Percentiles rank a stretch among this genome's conserved stretches.
Conservation (phyloP, 2,888 invertebrate species). For the Heteropelma amictum region DNA sequence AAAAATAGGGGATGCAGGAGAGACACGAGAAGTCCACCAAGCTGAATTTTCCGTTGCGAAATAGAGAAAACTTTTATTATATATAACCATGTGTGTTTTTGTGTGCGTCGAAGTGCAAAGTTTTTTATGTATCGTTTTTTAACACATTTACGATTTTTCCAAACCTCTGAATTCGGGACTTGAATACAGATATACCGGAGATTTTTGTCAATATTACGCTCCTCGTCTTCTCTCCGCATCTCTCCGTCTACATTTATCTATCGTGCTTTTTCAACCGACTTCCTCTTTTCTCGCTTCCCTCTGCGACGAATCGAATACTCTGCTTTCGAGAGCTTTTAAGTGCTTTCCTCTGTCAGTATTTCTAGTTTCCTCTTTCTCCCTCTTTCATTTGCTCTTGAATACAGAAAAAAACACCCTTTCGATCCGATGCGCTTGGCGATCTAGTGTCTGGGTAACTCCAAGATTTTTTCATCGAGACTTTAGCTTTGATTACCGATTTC, state of each 20-base stretch:
- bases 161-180: background rate
- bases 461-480: slow-evolving; percentile 20
- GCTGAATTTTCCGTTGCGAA: slow-evolving; percentile 39
- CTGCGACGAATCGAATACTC: slow-evolving; percentile 55
- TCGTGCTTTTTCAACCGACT: slow-evolving; percentile 29
- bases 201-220: slow-evolving; percentile 9
- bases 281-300: slow-evolving; percentile 19
- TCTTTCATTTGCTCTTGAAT: slow-evolving; percentile 17
- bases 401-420: slow-evolving; percentile 31
- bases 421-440: slow-evolving; percentile 47
- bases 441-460: slow-evolving; percentile 31
- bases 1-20: background rate
- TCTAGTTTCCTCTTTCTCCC: slow-evolving; percentile 6
- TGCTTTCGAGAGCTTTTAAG: slow-evolving; percentile 64
- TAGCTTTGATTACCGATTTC: slow-evolving; percentile 33
- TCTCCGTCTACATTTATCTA: slow-evolving; percentile 37
- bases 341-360: slow-evolving; percentile 67
- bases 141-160: slow-evolving; percentile 17
- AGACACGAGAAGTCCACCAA: slow-evolving; percentile 34
- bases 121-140: slow-evolving; percentile 9
- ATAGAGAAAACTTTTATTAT: slow-evolving; percentile 7
- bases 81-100: background rate
- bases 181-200: slow-evolving; percentile 20
- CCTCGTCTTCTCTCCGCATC: background rate
- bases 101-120: slow-evolving; percentile 7